Evolutionary conservation across 2,113 vertebrate genomes (phyloP).

Genomic region (Cebus imitator): DNA sequence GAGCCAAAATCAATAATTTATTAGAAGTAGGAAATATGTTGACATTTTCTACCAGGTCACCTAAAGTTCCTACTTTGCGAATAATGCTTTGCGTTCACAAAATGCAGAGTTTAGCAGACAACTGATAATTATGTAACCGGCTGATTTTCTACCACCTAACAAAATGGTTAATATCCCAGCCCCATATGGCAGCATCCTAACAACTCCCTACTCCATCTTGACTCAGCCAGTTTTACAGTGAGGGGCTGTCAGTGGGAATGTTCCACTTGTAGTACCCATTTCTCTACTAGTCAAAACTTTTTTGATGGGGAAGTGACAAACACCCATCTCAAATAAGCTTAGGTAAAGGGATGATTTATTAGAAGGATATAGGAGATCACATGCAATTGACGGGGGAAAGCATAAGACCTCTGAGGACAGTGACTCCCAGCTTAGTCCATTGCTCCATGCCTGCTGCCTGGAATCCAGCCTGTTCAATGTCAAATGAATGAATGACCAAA

Average conservation of each 20-base stretch:
- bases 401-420: neutral
- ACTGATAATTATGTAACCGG: neutral
- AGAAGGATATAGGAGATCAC: neutral
- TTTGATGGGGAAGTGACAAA: neutral
- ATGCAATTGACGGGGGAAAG: neutral
- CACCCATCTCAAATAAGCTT: neutral
- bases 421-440: neutral
- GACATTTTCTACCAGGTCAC: neutral
- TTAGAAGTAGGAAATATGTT: neutral
- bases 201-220: neutral
- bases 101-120: neutral
- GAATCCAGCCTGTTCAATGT: neutral
- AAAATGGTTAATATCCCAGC: neutral
- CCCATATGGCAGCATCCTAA: neutral
- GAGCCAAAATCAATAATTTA: neutral
- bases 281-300: neutral
- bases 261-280: neutral
- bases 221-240: neutral
- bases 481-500: neutral
- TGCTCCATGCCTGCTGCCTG: neutral
- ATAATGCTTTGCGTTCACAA: neutral
- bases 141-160: neutral
- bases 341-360: neutral
- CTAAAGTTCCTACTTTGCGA: neutral
- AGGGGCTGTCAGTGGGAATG: neutral